phyloP scores from a whole-genome alignment of 2,113 vertebrate genomes.

The Reinhardtius hippoglossoides region DNA sequence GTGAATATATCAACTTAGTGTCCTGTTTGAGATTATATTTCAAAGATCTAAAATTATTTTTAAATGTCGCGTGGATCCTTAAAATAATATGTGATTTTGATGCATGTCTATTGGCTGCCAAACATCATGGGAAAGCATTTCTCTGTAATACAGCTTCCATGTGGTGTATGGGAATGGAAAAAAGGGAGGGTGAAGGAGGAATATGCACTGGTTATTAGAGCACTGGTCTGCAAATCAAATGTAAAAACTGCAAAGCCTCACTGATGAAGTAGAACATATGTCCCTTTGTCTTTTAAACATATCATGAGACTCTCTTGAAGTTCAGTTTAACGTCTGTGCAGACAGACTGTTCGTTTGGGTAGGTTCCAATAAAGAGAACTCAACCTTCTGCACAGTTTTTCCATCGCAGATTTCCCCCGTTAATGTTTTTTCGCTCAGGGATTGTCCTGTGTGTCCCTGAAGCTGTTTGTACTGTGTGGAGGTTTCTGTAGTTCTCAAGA shows the following conservation, averaged over 20 bases:
- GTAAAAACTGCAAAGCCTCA: constrained; percentile 8
- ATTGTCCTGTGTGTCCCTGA: constrained; percentile 4
- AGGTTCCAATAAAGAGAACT: neutral
- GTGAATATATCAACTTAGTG: neutral
- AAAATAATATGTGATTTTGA: constrained; percentile 15
- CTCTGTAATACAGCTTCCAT: constrained; percentile 24
- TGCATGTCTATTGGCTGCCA: neutral
- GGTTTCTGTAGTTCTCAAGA: constrained; percentile 32
- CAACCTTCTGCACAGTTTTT: constrained; percentile 3
- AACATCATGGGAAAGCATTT: constrained; percentile 11
- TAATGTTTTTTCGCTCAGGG: neutral
- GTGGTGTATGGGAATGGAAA: constrained; percentile 39
- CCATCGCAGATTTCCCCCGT: neutral
- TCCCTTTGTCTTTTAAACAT: constrained; percentile 10
- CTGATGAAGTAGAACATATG: constrained; percentile 10
- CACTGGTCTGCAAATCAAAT: constrained; percentile 32
- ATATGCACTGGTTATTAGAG: constrained; percentile 4
- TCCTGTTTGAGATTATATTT: neutral
- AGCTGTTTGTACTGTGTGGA: neutral
- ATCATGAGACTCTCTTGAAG: neutral
- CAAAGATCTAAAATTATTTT: neutral
- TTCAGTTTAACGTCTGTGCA: neutral
- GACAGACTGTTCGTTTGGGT: neutral
- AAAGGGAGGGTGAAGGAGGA: neutral
- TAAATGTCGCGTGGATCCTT: neutral